A percentile compares a stretch with the other conserved stretches of the same genome.
phyloP scores from a whole-genome alignment of 2,888 invertebrate species.

The Thyatira batis region DNA sequence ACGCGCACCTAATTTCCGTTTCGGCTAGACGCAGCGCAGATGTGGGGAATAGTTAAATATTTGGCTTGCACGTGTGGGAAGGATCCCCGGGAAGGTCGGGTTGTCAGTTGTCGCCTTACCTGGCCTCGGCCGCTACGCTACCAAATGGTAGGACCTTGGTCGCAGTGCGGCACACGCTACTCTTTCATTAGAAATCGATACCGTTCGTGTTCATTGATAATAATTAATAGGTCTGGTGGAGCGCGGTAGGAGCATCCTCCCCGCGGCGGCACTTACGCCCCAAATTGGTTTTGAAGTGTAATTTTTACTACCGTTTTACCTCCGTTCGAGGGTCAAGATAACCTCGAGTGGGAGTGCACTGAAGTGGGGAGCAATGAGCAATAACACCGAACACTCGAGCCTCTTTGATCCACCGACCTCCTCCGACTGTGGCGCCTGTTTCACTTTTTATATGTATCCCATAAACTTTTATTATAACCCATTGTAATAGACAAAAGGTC shows the following conservation, averaged over 20 bases:
- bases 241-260: conserved; percentile 44
- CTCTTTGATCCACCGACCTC: conserved; percentile 65
- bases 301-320: conserved; percentile 78
- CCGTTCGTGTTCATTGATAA: conserved; percentile 63
- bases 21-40: conserved; percentile 64
- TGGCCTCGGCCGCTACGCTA: conserved; percentile 42
- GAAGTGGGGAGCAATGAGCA: conserved; percentile 58
- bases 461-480: conserved; percentile 60
- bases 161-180: conserved; percentile 62
- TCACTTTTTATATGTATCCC: conserved; percentile 45
- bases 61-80: conserved; percentile 56
- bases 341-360: conserved; percentile 60
- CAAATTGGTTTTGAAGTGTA: conserved; percentile 68
- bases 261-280: conserved; percentile 56
- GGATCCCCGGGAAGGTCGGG: conserved; percentile 47
- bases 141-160: conserved; percentile 43
- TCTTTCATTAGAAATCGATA: conserved; percentile 73
- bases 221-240: conserved; percentile 65
- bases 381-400: conserved; percentile 57
- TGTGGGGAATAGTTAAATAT: conserved; percentile 59
- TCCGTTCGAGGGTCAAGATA: conserved; percentile 68
- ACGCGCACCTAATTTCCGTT: conserved; percentile 68
- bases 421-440: conserved; percentile 38
- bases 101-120: conserved; percentile 52
- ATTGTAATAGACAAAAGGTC: conserved; percentile 48